These are phyloP conservation scores for Xyliphius kryptos DNA, from an alignment of 2,113 vertebrate species.

Conservation along the genomic window DNA sequence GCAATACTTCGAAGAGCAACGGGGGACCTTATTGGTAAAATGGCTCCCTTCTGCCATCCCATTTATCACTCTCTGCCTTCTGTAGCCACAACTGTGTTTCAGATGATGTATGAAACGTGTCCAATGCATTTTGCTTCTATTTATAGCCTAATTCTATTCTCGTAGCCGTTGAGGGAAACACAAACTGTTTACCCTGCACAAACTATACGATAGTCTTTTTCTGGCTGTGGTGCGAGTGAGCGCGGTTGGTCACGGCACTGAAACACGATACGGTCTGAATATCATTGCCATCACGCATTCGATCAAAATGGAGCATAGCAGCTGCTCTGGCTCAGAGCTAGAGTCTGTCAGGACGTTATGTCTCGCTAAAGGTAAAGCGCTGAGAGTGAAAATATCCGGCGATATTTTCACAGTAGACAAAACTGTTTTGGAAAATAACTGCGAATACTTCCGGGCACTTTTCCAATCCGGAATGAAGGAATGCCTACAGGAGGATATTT, in stretches of 20 bases:
- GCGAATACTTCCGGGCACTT: conserved; percentile 86
- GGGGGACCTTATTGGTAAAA: too few species aligned
- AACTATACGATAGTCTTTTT: too few species aligned
- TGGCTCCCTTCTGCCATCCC: conserved; percentile 40
- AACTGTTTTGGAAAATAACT: conserved; percentile 65
- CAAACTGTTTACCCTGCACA: conserved; percentile 36
- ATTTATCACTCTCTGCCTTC: conserved; percentile 35
- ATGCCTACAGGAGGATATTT: conserved; percentile 71
- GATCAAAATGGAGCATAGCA: conserved; percentile 52
- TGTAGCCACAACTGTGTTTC: conserved; percentile 36
- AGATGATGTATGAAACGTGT: conserved; percentile 41
- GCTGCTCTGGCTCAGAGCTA: too few species aligned
- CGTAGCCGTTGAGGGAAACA: conserved; percentile 45
- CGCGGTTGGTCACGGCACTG: too few species aligned
- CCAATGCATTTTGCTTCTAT: conserved; percentile 67
- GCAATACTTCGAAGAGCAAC: too few species aligned
- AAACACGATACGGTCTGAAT: too few species aligned
- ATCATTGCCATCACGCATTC: too few species aligned
- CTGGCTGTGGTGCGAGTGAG: conserved; percentile 19
- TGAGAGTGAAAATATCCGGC: conserved; percentile 67
- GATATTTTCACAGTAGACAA: conserved; percentile 70
- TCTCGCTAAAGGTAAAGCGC: background rate
- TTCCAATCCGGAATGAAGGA: conserved; percentile 91
- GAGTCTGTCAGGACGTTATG: background rate
- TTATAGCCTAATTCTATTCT: conserved; percentile 78